phyloP scores from a whole-genome alignment of 1,140 invertebrate species.

The Drosophila prosaltans region DNA sequence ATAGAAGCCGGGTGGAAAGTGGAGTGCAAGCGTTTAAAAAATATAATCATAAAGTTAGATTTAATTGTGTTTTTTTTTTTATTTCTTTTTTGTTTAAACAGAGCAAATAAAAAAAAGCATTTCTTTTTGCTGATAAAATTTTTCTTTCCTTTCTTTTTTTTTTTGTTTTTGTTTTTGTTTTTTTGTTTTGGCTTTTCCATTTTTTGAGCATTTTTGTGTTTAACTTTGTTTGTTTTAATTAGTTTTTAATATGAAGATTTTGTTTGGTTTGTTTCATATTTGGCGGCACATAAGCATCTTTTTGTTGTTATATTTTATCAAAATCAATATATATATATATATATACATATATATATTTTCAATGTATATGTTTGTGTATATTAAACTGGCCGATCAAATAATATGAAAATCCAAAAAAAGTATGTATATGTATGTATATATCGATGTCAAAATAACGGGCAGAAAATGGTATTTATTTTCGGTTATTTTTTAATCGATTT shows the following conservation, averaged over 20 bases:
- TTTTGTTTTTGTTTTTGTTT: conserved; percentile 22
- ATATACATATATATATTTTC: conserved; percentile 22
- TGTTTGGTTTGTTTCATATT: conserved; percentile 21
- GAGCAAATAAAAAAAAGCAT: conserved; percentile 12
- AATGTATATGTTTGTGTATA: conserved; percentile 13
- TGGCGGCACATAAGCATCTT: conserved; percentile 42
- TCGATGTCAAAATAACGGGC: conserved; percentile 23
- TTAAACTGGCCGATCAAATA: not conserved
- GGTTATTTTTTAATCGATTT: conserved; percentile 5
- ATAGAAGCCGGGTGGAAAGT: not conserved
- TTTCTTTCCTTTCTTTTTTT: conserved; percentile 22
- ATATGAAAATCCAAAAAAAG: not conserved
- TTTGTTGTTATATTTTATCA: conserved; percentile 37
- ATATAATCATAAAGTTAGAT: conserved; percentile 3
- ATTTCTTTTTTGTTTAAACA: conserved; percentile 5
- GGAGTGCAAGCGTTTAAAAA: conserved; percentile 7
- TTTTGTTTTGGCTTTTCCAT: conserved; percentile 27
- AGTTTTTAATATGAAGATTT: conserved; percentile 20
- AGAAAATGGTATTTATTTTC: conserved; percentile 3
- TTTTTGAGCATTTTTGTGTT: conserved; percentile 31
- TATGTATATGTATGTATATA: conserved; percentile 12
- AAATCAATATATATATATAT: conserved; percentile 58
- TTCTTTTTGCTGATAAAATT: not conserved
- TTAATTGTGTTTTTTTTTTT: not conserved
- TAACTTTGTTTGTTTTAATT: conserved; percentile 20